Evolutionary conservation across 2,113 vertebrate species (phyloP).

Genomic region (Neogale vison): DNA sequence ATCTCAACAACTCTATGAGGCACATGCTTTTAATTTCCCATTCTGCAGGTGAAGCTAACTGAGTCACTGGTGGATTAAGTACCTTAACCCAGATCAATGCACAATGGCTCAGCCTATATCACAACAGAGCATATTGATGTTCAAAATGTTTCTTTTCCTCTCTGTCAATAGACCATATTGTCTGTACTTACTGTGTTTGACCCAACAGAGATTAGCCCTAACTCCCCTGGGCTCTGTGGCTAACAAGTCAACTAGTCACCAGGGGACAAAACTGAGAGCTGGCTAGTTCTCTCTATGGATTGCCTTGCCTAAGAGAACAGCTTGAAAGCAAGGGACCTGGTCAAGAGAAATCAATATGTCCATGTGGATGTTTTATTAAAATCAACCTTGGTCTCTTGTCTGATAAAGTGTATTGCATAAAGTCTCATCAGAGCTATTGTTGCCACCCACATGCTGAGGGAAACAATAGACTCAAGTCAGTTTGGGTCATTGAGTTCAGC

Average conservation of each 20-base stretch:
- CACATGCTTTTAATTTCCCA: not conserved
- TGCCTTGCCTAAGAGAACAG: conserved; percentile 2
- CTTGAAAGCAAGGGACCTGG: conserved; percentile 33
- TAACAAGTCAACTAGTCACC: not conserved
- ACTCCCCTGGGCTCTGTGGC: not conserved
- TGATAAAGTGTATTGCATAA: not conserved
- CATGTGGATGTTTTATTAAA: conserved; percentile 50
- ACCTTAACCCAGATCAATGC: not conserved
- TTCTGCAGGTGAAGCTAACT: not conserved
- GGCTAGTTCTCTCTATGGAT: not conserved
- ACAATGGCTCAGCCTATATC: not conserved
- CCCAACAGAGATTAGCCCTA: conserved; percentile 47
- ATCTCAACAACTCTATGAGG: not conserved
- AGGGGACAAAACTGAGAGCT: not conserved
- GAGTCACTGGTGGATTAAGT: not conserved
- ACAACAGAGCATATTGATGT: not conserved
- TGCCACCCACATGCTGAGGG: not conserved
- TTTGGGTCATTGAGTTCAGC: not conserved
- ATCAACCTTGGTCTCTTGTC: not conserved
- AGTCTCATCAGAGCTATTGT: conserved; percentile 23
- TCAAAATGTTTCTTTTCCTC: not conserved
- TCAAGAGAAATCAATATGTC: not conserved
- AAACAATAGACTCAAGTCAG: not conserved
- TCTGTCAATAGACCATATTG: not conserved
- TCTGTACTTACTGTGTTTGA: conserved; percentile 46